Evolutionary conservation across 2,888 invertebrate species (phyloP).

Genomic region (Piscicola geometra): DNA sequence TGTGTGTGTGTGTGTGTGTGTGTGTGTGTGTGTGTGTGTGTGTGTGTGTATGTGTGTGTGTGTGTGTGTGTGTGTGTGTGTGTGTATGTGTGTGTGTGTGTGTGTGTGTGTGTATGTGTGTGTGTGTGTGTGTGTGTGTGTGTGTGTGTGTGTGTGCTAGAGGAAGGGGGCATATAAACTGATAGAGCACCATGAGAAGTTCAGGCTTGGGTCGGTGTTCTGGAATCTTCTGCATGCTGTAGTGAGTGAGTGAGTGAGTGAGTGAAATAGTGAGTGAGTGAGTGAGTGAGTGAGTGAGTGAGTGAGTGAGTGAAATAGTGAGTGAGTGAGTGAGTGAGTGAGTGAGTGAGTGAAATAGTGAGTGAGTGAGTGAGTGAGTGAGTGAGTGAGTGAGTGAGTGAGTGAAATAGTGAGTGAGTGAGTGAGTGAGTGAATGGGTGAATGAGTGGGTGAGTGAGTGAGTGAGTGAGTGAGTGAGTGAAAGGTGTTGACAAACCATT

Average conservation of each 20-base stretch:
- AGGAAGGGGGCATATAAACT: no score
- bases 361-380: no score
- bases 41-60: not conserved
- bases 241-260: not conserved
- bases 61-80: slow-evolving; percentile 22
- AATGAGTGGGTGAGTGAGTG: no score
- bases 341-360: no score
- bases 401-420: no score
- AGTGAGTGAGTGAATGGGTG: no score
- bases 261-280: no score
- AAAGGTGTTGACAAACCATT: slow-evolving; percentile 32
- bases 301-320: no score
- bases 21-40: not conserved
- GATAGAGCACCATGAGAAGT: slow-evolving; percentile 34
- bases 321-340: no score
- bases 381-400: no score
- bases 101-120: slow-evolving; percentile 12
- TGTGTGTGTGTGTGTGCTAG: not conserved
- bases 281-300: no score
- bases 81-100: slow-evolving; percentile 5
- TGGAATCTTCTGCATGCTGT: slow-evolving; percentile 40
- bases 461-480: not conserved
- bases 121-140: slow-evolving; percentile 15
- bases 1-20: not conserved
- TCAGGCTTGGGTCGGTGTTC: slow-evolving; percentile 39